Evolutionary conservation across 1,140 invertebrate species (phyloP).

Genomic region (Battus philenor): DNA sequence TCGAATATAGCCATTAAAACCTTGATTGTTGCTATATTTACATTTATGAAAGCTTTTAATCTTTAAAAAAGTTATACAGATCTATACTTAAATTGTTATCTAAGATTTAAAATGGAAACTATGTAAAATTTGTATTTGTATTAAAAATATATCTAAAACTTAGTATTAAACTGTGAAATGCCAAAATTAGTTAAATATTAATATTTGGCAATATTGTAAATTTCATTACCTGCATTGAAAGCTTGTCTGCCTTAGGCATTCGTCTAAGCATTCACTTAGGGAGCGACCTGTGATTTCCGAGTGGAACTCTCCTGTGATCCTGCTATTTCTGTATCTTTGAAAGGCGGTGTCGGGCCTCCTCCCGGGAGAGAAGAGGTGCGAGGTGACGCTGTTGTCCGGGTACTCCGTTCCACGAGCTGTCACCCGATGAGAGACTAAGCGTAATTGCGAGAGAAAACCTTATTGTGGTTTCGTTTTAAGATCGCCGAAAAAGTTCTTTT

Average conservation of each 20-base stretch:
- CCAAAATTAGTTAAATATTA: too few relatives aligned
- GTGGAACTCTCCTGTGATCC: conserved; percentile 89
- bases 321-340: conserved; percentile 89
- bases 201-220: too few relatives aligned
- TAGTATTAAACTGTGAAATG: too few relatives aligned
- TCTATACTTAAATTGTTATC: too few relatives aligned
- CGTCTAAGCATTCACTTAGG: conserved; percentile 91
- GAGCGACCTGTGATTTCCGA: conserved; percentile 91
- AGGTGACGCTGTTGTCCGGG: conserved; percentile 87
- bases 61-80: too few relatives aligned
- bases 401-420: conserved; percentile 86
- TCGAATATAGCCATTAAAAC: too few relatives aligned
- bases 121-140: too few relatives aligned
- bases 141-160: too few relatives aligned
- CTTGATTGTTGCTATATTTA: too few relatives aligned
- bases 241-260: conserved; percentile 90
- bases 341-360: conserved; percentile 91
- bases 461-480: conserved; percentile 49
- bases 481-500: not conserved
- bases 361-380: conserved; percentile 87
- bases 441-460: conserved; percentile 65
- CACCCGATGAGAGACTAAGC: conserved; percentile 74
- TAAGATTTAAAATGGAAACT: too few relatives aligned
- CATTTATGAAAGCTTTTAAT: too few relatives aligned
- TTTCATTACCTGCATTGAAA: conserved; percentile 89